Evolutionary conservation across 2,888 invertebrate species (phyloP).

Genomic region (Hyposoter dolosus): DNA sequence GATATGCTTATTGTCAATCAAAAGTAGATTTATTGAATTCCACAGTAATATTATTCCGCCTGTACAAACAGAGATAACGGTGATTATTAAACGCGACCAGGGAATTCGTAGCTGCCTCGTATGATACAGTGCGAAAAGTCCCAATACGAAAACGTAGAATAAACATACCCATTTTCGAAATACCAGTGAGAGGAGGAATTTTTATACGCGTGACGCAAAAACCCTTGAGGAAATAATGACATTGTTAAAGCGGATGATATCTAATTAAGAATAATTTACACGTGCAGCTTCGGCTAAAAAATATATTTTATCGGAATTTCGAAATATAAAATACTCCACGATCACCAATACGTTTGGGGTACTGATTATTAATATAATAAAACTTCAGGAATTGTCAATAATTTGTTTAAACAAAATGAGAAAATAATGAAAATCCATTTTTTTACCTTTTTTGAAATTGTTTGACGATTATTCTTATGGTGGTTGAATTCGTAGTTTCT

Average conservation of each 20-base stretch:
- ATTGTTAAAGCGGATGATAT: not conserved
- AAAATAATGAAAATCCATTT: not conserved
- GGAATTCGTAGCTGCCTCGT: constrained; percentile 5
- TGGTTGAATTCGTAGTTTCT: not conserved
- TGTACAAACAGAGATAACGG: not conserved
- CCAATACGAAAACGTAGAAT: not conserved
- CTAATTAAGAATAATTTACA: not conserved
- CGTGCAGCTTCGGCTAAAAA: not conserved
- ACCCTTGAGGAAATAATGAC: not conserved
- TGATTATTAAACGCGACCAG: not conserved
- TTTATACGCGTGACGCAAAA: not conserved
- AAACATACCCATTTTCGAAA: not conserved
- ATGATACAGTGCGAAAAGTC: not conserved
- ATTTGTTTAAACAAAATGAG: not conserved
- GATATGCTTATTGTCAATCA: constrained; percentile 18
- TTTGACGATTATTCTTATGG: too few species aligned
- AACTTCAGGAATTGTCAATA: not conserved
- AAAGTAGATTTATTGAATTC: constrained; percentile 8
- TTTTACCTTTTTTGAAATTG: not conserved
- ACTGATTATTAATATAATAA: not conserved
- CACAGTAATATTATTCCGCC: constrained; percentile 3
- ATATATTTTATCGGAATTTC: not conserved
- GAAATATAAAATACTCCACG: not conserved
- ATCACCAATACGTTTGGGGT: not conserved
- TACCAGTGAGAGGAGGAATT: not conserved